Base-by-base conservation (phyloP, 2,797 vertebrate genomes). In the Lates japonicus region DNA sequence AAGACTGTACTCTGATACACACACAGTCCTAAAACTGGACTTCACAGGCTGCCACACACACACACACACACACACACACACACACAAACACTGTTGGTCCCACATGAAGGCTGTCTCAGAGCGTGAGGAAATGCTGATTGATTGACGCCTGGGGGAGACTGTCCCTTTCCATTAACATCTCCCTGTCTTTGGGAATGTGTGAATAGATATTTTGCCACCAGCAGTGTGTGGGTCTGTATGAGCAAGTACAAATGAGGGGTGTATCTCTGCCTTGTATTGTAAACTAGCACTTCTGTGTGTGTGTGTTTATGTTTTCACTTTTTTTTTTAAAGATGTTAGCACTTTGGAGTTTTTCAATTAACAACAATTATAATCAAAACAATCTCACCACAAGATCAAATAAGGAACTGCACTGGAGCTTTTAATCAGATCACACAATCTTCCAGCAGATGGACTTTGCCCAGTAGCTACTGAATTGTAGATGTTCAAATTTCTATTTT, bases 81-180 rank as follows among this genome's bases (percentile, higher is more conserved):
- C 19, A 62, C 62, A 63, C 37, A 14, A 25, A 73, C n/a, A n/a
- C n/a, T n/a, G 64, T 33, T 51, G 80, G 79, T 76, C 61, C 60
- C 76, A 75, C 79, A 77, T 84, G 85, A 89, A 85, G 68, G 49
- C 77, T 66, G 85, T 82, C 81, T 87, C 13, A 39, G 62, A 74
- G 68, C 22, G 1, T 39, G 67, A 82, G 71, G 76, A 76, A 72
- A 72, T 71, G 39, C 67, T 76, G 88, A 90, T 88, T 90, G 90
- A 92, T 84, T 83, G 85, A 78, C 4, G 69, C 87, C 85, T 64
- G 67, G 74, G 82, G 84, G 80, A 77, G 70, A 60, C 74, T 87
- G 90, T 84, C 90, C 76, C 55, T 79, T 84, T 68, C 54, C 42
- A 88, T 93, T 90, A 90, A 54, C 77, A 77, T 89, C 87, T 76